Percentiles rank a stretch among this genome's conserved stretches.
Conservation (phyloP, 2,888 invertebrate species). For the Sacculina carcini region DNA sequence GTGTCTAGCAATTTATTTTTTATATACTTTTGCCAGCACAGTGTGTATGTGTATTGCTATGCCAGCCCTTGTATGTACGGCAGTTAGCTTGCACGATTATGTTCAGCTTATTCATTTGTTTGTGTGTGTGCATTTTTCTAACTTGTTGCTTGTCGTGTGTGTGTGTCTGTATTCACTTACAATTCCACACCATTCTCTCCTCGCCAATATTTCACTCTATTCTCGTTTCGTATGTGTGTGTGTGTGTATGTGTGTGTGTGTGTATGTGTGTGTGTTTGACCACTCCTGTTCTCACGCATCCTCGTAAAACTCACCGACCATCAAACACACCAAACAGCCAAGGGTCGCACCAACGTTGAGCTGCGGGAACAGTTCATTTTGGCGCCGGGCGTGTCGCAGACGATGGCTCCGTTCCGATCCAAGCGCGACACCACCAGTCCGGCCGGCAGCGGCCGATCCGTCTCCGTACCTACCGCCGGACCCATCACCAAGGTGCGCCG, state of each 20-base stretch:
- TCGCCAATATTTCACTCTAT: too few species aligned
- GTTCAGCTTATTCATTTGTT: too few species aligned
- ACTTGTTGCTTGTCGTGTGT: neutral
- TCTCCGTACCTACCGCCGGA: conserved; percentile 34
- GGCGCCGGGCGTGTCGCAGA: conserved; percentile 93
- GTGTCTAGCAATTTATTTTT: too few species aligned
- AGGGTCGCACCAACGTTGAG: conserved; percentile 99
- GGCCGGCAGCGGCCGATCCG: conserved; percentile 19
- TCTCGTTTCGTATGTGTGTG: too few species aligned
- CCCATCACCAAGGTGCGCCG: conserved; percentile 74
- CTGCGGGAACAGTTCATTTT: conserved; percentile 95
- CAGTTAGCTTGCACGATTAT: too few species aligned
- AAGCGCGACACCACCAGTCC: conserved; percentile 41
- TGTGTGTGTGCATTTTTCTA: neutral
- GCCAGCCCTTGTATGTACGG: too few species aligned
- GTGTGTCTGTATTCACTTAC: too few species aligned
- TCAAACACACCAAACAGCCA: conserved; percentile 35
- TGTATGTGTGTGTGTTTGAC: conserved; percentile 6
- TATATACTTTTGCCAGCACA: too few species aligned
- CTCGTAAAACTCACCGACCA: conserved; percentile 3
- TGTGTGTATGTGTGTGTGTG: neutral
- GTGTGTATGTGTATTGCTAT: too few species aligned
- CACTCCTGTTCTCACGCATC: conserved; percentile 13
- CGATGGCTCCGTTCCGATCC: conserved; percentile 93
- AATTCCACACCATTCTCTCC: too few species aligned